Evolutionary conservation across 2,888 invertebrate genomes (phyloP), one percentile per base, ranked within the genome.

Genomic region (Thymelicus sylvestris): DNA sequence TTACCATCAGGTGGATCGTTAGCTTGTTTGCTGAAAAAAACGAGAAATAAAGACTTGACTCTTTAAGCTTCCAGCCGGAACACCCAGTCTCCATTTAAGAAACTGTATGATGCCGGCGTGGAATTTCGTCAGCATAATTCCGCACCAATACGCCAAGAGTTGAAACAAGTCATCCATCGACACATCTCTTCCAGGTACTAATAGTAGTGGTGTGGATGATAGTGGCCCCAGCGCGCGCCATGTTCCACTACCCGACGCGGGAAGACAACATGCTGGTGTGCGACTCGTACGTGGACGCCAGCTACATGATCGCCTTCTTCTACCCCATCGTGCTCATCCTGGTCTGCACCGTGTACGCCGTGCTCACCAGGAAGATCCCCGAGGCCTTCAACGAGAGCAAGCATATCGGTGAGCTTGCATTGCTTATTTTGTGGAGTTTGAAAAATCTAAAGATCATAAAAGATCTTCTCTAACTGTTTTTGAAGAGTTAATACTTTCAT

Each of bases 321-420:
- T 98, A 98, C 92, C 98, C 98, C 19, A 98, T 98, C 80, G 94
- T 98, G 74, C 94, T 98, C 66, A 98, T 98, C 80, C 94, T 98
- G 15, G 95, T 98, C 72, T 99, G 99, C 89, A 99, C 99, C 0
- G 96, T 99, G 13, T 99, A 99, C 85, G 99, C 99, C 0, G 96
- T 99, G 0, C 95, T 98, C 62, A 99, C 98, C 0, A 95, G 99
- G 77, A 99, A 99, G 94, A 97, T 99, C 74, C 99, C 99, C 0
- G 99, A 99, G 88, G 99, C 99, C 55, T 99, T 99, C 90, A 99
- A 99, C 90, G 99, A 99, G 92, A 98, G 98, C 81, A 98, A 98
- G 92, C 98, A 98, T 92, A 98, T 98, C 80, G 99, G 99, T 95
- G 80, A 95, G 95, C 87, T 6, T 24, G 24, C 24, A 3, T 24